Conservation (phyloP, 2,888 invertebrate genomes). For the Byasa hedistus region DNA sequence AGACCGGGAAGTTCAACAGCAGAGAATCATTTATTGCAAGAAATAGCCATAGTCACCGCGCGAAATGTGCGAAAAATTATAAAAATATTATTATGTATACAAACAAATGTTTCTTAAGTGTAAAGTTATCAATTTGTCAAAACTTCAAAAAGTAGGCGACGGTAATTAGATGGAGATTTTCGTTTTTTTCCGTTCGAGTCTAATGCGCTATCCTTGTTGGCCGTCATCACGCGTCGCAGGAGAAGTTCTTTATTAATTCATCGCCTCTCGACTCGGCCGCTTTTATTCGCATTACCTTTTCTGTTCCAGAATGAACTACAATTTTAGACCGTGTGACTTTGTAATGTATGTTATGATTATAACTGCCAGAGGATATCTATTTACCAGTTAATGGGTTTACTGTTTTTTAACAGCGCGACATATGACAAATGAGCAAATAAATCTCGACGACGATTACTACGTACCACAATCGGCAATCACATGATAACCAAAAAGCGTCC, state of each 20-base stretch:
- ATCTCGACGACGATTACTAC: slow-evolving; percentile 58
- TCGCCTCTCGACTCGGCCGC: slow-evolving; percentile 62
- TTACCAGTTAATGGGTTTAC: background rate
- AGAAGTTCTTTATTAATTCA: slow-evolving; percentile 78
- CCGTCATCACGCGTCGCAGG: slow-evolving; percentile 78
- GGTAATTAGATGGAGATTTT: slow-evolving; percentile 64
- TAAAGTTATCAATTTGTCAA: slow-evolving; percentile 21
- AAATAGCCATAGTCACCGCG: background rate
- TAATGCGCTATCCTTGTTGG: slow-evolving; percentile 79
- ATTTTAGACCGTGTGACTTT: slow-evolving; percentile 42
- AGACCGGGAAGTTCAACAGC: too few relatives aligned
- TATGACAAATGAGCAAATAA: slow-evolving; percentile 24
- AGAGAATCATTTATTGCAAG: too few relatives aligned
- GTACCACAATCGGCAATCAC: slow-evolving; percentile 75
- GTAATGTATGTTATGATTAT: slow-evolving; percentile 19
- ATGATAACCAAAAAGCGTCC: slow-evolving; percentile 74
- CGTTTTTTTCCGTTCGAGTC: slow-evolving; percentile 56
- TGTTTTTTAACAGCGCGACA: background rate
- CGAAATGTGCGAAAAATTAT: background rate
- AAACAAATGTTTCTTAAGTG: slow-evolving; percentile 20
- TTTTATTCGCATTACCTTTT: slow-evolving; percentile 60
- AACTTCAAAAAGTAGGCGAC: slow-evolving; percentile 34
- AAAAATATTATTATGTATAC: background rate
- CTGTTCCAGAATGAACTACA: slow-evolving; percentile 46
- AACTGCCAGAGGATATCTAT: background rate